phyloP scores from a whole-genome alignment of 2,888 invertebrate genomes.

The Pegoplata infirma region DNA sequence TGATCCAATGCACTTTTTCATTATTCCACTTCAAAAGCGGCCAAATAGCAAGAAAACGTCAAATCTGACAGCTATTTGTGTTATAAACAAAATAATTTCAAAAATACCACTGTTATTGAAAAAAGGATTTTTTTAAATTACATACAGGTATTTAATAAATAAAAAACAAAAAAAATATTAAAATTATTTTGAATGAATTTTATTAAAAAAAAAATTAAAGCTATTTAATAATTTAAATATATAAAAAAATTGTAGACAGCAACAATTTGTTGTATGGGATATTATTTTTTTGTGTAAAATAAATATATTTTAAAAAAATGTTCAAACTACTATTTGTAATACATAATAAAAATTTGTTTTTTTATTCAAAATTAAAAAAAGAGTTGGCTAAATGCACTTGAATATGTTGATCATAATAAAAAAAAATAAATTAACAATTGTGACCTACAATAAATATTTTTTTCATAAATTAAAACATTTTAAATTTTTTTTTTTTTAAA shows the following conservation, averaged over 20 bases:
- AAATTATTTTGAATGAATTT: not conserved
- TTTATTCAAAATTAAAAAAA: constrained; percentile 6
- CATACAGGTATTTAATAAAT: too few relatives aligned
- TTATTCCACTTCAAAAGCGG: too few relatives aligned
- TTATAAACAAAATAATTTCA: too few relatives aligned
- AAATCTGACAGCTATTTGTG: too few relatives aligned
- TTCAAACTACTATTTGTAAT: not conserved
- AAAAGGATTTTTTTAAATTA: too few relatives aligned
- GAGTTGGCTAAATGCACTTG: constrained; percentile 53
- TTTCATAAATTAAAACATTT: too few relatives aligned
- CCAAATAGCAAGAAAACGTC: too few relatives aligned
- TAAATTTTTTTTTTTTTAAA: too few relatives aligned
- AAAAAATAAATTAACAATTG: constrained; percentile 15
- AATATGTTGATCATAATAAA: constrained; percentile 17
- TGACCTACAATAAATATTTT: constrained; percentile 2
- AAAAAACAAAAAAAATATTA: too few relatives aligned
- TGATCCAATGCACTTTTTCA: too few relatives aligned
- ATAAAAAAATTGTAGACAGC: constrained; percentile 1
- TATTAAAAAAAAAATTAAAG: not conserved
- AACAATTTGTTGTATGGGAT: not conserved
- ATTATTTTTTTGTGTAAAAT: constrained; percentile 8
- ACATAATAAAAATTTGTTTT: constrained; percentile 20
- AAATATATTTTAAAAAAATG: not conserved
- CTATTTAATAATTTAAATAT: too few relatives aligned
- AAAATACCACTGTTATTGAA: too few relatives aligned